Conservation (phyloP, 2,797 vertebrate genomes). For the Ceyx erithaca region DNA sequence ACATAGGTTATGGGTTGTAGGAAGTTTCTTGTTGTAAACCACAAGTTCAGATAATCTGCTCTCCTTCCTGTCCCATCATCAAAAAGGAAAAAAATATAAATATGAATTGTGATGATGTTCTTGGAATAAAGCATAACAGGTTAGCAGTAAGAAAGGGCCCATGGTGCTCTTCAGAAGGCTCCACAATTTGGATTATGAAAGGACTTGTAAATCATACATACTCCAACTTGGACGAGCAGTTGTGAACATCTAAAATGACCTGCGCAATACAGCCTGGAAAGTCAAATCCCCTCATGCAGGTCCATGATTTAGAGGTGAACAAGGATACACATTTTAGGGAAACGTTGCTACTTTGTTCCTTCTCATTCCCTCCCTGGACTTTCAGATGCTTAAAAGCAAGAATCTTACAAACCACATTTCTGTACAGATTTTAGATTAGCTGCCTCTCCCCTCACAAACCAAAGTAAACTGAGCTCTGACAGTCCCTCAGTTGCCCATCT, state of each 20-base stretch:
- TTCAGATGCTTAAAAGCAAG: not conserved
- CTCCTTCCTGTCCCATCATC: not conserved
- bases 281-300: not conserved
- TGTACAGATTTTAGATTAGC: not conserved
- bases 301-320: not conserved
- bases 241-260: not conserved
- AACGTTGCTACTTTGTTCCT: not conserved
- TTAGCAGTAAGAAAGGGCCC: not conserved
- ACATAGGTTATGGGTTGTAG: not conserved
- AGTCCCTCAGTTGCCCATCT: not conserved
- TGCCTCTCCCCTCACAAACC: not conserved
- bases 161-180: not conserved
- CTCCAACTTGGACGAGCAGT: not conserved
- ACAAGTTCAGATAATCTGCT: not conserved
- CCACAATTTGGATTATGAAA: not conserved
- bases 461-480: not conserved
- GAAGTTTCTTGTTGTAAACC: not conserved
- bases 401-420: not conserved
- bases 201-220: not conserved
- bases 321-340: not conserved
- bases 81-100: not conserved
- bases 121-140: not conserved
- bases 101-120: not conserved
- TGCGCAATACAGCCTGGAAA: not conserved
- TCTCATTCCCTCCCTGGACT: not conserved